Evolutionary conservation across 2,888 invertebrate species (phyloP).

Genomic region (Invenusta paracnida): DNA sequence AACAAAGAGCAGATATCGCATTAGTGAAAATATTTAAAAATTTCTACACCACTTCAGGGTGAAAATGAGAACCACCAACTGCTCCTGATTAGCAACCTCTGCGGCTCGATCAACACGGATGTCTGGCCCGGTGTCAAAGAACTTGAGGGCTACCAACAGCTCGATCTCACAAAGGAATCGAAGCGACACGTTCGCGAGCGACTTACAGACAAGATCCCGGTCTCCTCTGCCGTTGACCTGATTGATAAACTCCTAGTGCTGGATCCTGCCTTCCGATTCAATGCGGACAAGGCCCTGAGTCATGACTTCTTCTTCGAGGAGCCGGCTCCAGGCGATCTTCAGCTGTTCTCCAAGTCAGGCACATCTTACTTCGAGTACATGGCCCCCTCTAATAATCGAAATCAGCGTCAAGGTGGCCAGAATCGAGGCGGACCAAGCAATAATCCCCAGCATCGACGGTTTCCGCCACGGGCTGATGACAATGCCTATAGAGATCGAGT

Average conservation of each 20-base stretch:
- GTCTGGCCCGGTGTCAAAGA: conserved; percentile 75
- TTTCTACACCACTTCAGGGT: too few relatives aligned
- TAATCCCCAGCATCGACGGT: too few relatives aligned
- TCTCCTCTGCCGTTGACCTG: conserved; percentile 73
- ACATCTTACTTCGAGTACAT: conserved; percentile 17
- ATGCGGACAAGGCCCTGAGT: conserved; percentile 85
- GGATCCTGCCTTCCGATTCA: conserved; percentile 80
- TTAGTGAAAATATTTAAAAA: too few relatives aligned
- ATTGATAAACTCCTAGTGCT: conserved; percentile 82
- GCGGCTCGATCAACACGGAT: conserved; percentile 86
- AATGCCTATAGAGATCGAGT: too few relatives aligned
- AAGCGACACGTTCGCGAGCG: conserved; percentile 53
- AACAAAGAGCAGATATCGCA: too few relatives aligned
- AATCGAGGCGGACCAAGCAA: too few relatives aligned
- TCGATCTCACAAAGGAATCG: conserved; percentile 56
- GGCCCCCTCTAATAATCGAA: too few relatives aligned
- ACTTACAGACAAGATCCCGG: conserved; percentile 20
- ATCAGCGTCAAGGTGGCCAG: too few relatives aligned
- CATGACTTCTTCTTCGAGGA: conserved; percentile 98
- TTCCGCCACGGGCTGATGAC: too few relatives aligned
- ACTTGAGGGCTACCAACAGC: conserved; percentile 75
- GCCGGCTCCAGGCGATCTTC: conserved; percentile 73
- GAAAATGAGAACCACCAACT: conserved; percentile 93
- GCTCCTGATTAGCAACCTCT: conserved; percentile 85
- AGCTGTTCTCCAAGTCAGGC: conserved; percentile 39